A percentile compares a stretch with the other conserved stretches of the same genome.
Conservation (phyloP, 2,113 vertebrate species). For the Corynorhinus townsendii region DNA sequence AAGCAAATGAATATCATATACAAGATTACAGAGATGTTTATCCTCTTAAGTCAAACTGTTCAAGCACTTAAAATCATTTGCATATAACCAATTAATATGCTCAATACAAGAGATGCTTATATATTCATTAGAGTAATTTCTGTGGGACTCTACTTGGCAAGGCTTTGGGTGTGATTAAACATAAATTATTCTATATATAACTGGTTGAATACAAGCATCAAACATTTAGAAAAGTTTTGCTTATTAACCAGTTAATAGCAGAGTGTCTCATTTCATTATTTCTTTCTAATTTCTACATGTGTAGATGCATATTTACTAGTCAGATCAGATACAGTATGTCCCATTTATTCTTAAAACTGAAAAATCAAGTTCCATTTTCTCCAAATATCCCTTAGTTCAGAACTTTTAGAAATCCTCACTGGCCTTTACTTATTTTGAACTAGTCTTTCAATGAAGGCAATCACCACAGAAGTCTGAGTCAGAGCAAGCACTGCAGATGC, state of each 20-base stretch:
- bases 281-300: not conserved
- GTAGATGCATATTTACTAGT: not conserved
- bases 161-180: slow-evolving; percentile 40
- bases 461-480: not conserved
- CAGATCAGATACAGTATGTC: not conserved
- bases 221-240: slow-evolving; percentile 48
- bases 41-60: slow-evolving; percentile 62
- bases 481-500: not conserved
- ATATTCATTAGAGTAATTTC: slow-evolving; percentile 59
- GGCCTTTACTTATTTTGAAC: not conserved
- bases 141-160: slow-evolving; percentile 41
- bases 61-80: slow-evolving; percentile 60
- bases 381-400: not conserved
- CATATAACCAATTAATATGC: slow-evolving; percentile 66
- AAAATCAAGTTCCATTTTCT: slow-evolving; percentile 21
- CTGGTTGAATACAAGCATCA: not conserved
- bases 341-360: not conserved
- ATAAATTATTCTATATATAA: slow-evolving; percentile 39
- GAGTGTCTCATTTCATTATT: slow-evolving; percentile 1
- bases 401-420: not conserved
- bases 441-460: not conserved
- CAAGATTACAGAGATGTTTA: slow-evolving; percentile 58
- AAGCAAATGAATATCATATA: slow-evolving; percentile 49
- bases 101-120: slow-evolving; percentile 52
- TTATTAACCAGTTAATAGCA: slow-evolving; percentile 29